Base-by-base conservation (phyloP, 2,888 invertebrate species). In the Ganaspis brasiliensis region DNA sequence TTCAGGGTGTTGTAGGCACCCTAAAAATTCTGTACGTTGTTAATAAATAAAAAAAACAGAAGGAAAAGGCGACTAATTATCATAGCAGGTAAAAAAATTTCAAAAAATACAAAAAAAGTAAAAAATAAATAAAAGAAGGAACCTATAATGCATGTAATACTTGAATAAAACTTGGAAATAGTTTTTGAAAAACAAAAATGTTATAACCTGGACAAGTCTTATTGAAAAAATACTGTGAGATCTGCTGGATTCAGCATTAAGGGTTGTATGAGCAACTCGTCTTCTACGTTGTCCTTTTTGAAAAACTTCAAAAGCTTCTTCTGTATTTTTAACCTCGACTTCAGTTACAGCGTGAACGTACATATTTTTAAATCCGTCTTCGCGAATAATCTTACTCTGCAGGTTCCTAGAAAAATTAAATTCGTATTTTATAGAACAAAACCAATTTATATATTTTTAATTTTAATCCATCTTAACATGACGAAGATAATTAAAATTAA, bases 171-270 rank as follows among this genome's bases (percentile, higher is more conserved):
- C n/a, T n/a, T n/a, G n/a, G n/a, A 31, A 31, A 31, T 31, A 4
- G 6, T 6, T 31, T 31, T 31, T 4, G 31, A 31, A 31, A 31
- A 4, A 19, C 3, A 72, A 35, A 72, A 31, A 63, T 35, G 31
- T 16, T 37, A 92, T 80, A n/a, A 94, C 95, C 92, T 97, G 98
- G 52, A 98, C 98, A 72, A 99, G 92, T 76, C 98, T 93, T 81
- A 99, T 96, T 61, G 97, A 99, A 89, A 99, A 99, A 24, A 99
- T 96, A 0, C 98, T 98, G 92, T 99, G 99, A 86, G 98, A 98
- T 80, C 99, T 94, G 91, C 98, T 98, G 0, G 99, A 99, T 91
- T 98, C 98, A 0, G 97, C 95, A 92, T 99, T 99, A 26, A 99
- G 93, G 72, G 95, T 94, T 0, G 99, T 99, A 86, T 97, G 96